phyloP scores from a whole-genome alignment of 30 jellyfish, hydroid and myxozoan species.

The Nemopilema nomurai region DNA sequence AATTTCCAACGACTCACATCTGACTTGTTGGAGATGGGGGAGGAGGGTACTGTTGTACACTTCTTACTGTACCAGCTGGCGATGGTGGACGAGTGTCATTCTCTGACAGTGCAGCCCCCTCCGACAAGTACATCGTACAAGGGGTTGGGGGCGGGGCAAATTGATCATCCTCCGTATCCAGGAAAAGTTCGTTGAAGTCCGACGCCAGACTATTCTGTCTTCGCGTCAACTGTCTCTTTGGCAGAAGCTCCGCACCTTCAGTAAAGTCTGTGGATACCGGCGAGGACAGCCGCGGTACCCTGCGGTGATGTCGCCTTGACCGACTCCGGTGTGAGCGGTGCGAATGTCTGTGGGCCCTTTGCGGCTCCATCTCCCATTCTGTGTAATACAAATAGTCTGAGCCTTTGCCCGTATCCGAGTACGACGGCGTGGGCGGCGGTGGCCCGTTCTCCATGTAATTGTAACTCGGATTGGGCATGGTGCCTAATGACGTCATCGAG shows the following conservation, averaged over 20 bases:
- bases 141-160: slow-evolving; percentile 97
- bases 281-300: slow-evolving; percentile 59
- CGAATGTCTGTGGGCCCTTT: slow-evolving; percentile 58
- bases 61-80: slow-evolving; percentile 75
- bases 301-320: slow-evolving; percentile 62
- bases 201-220: slow-evolving; percentile 52
- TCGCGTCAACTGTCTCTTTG: slow-evolving; percentile 54
- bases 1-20: slow-evolving; percentile 31
- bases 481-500: slow-evolving; percentile 57
- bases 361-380: slow-evolving; percentile 46
- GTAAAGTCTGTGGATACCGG: slow-evolving; percentile 53
- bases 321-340: slow-evolving; percentile 65
- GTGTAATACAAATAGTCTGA: slow-evolving; percentile 61
- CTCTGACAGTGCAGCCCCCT: slow-evolving; percentile 59
- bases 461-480: slow-evolving; percentile 36
- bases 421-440: slow-evolving; percentile 79
- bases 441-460: slow-evolving; percentile 74
- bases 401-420: slow-evolving; percentile 69
- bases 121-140: slow-evolving; percentile 80
- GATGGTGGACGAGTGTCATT: slow-evolving; percentile 87
- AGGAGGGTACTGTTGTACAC: slow-evolving; percentile 91
- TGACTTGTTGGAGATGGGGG: slow-evolving; percentile 99
- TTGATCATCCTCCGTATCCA: slow-evolving; percentile 62
- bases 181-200: slow-evolving; percentile 41
- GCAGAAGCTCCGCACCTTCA: slow-evolving; percentile 62